Evolutionary conservation across 2,113 vertebrate genomes (phyloP), one percentile per base, ranked within the genome.

Genomic region (Oceanites oceanicus): DNA sequence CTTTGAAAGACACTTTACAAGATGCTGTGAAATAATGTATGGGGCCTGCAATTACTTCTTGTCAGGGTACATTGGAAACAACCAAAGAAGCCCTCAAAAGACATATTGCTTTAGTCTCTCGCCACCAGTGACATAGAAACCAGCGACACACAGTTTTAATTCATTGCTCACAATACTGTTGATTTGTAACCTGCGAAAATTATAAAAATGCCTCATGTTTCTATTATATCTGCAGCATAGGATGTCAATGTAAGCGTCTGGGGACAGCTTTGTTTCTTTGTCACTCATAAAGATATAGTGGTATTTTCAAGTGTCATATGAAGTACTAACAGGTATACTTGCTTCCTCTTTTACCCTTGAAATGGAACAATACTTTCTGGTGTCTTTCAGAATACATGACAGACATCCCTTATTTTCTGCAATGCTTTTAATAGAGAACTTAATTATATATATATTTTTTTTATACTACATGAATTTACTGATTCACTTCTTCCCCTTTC

Each of bases 171-270:
- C 58, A 88, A 65, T 73, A 40, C 4, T 61, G 42, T 79, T 79
- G 52, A 86, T 92, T 94, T 90, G 36, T 88, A 79, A 73, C 49
- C 16, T 83, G 88, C 53, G 66, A 90, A 59, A 94, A 82, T 88
- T 63, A 3, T 38, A 81, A 82, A 53, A 68, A n/a, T 0, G 7
- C 36, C 7, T 75, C 18, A 20, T 49, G 52, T 81, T 89, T 81
- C 42, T 81, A n/a, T 62, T 74, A 42, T n/a, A 71, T 90, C 47
- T 81, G 70, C 82, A 77, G 47, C 27, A 84, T 42, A 78, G 68
- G 21, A 84, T 81, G 84, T 84, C 90, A 84, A 3, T 1, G 4
- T 55, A 55, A 87, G 44, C 34, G 44, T 87, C 52, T 63, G n/a
- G 59, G 61, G 56, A 89, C 61, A 81, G 17, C 25, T 89, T 71